These are phyloP conservation scores for Dasysyrphus tricinctus DNA, from an alignment of 2,888 invertebrate species.

Conservation along the genomic window DNA sequence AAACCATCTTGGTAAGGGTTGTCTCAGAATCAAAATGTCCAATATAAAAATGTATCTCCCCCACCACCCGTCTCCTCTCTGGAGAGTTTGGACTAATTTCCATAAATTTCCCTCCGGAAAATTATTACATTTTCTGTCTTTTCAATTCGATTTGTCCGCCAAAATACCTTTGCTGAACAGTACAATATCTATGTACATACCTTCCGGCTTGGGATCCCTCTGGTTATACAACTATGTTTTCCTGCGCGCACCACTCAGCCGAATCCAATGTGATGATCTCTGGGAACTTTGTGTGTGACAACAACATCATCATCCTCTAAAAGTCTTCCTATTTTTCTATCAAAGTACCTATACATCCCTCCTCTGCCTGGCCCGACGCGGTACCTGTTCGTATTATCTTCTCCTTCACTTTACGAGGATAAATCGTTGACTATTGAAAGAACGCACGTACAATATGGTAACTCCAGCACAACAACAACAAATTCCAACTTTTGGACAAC, in stretches of 20 bases:
- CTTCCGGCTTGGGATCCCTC: slow-evolving; percentile 29
- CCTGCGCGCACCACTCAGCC: slow-evolving; percentile 1
- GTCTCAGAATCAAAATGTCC: not conserved
- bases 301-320: slow-evolving; percentile 70
- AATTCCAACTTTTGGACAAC: slow-evolving; percentile 13
- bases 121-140: slow-evolving; percentile 73
- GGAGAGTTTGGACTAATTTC: slow-evolving; percentile 61
- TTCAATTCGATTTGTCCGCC: slow-evolving; percentile 74
- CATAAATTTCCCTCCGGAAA: slow-evolving; percentile 72
- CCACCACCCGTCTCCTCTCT: not conserved
- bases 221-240: slow-evolving; percentile 10
- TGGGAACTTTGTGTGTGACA: slow-evolving; percentile 74
- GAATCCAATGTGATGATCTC: slow-evolving; percentile 62
- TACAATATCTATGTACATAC: slow-evolving; percentile 3
- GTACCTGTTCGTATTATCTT: slow-evolving; percentile 68
- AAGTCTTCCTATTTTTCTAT: slow-evolving; percentile 40
- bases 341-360: not conserved
- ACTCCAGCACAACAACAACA: slow-evolving; percentile 33
- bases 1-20: not conserved
- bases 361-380: not conserved
- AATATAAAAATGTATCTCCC: not conserved
- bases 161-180: slow-evolving; percentile 50
- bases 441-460: slow-evolving; percentile 72
- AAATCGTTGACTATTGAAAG: slow-evolving; percentile 64
- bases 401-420: slow-evolving; percentile 64